Evolutionary conservation across 2,113 vertebrate species (phyloP).

Genomic region (Tachysurus vachellii): DNA sequence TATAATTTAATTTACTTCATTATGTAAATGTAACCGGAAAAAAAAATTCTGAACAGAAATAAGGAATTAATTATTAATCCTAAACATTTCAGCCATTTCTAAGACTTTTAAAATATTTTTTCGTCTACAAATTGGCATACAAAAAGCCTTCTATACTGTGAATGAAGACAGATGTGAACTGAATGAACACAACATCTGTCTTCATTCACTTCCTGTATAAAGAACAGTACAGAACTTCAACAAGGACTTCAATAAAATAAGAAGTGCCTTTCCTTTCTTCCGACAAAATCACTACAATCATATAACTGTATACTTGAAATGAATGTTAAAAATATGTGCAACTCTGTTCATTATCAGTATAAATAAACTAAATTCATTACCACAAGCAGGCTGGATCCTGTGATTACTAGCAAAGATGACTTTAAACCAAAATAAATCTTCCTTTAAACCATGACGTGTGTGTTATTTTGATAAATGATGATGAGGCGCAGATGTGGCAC

Average conservation of each 20-base stretch:
- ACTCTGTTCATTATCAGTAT: no score
- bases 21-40: neutral
- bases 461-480: constrained; percentile 17
- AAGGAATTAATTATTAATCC: neutral
- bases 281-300: neutral
- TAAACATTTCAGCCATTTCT: neutral
- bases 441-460: neutral
- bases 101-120: neutral
- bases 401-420: neutral
- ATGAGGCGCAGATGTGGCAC: neutral
- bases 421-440: constrained; percentile 21
- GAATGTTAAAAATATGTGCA: neutral
- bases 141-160: neutral
- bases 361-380: neutral
- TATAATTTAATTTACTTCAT: neutral
- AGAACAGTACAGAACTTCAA: neutral
- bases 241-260: neutral
- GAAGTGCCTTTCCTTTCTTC: neutral
- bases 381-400: neutral
- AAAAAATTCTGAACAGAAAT: neutral
- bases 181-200: neutral
- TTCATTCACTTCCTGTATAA: neutral
- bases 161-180: no score
- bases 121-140: neutral
- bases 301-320: neutral